Evolutionary conservation across 2,113 vertebrate genomes (phyloP).

Genomic region (Zapornia atra): DNA sequence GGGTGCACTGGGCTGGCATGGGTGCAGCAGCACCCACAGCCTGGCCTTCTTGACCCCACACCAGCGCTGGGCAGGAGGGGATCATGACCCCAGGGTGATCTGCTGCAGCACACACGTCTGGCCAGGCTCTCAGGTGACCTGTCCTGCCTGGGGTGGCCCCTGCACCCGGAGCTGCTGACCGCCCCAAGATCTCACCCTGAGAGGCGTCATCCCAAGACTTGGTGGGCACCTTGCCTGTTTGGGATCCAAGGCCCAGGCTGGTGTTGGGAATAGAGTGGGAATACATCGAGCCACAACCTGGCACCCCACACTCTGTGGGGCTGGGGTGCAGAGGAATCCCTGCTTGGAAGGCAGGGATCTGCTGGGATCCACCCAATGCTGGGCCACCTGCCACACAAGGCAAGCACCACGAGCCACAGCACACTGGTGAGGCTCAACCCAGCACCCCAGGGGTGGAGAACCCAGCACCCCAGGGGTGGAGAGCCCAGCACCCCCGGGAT

Average conservation of each 20-base stretch:
- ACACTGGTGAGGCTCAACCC: background rate
- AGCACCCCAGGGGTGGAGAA: background rate
- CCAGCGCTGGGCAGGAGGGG: background rate
- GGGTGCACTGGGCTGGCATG: background rate
- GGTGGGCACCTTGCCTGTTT: background rate
- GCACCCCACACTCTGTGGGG: rapidly evolving
- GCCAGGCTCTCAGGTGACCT: background rate
- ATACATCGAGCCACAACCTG: rapidly evolving
- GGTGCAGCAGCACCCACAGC: background rate
- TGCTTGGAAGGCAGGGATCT: background rate
- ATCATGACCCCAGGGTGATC: rapidly evolving
- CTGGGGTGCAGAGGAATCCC: background rate
- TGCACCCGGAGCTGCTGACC: background rate
- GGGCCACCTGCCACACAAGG: rapidly evolving
- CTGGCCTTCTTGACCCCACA: background rate
- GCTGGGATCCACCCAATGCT: rapidly evolving
- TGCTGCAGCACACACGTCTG: rapidly evolving
- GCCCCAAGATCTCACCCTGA: background rate
- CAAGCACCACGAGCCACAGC: background rate
- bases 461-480: background rate
- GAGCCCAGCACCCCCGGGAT: background rate
- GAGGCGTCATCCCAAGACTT: background rate
- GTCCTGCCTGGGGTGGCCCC: background rate
- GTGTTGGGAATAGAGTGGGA: background rate
- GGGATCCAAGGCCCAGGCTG: background rate